A percentile compares a stretch with the other conserved stretches of the same genome.
Conservation (phyloP, 2,888 invertebrate species). For the Sthenelais limicola region DNA sequence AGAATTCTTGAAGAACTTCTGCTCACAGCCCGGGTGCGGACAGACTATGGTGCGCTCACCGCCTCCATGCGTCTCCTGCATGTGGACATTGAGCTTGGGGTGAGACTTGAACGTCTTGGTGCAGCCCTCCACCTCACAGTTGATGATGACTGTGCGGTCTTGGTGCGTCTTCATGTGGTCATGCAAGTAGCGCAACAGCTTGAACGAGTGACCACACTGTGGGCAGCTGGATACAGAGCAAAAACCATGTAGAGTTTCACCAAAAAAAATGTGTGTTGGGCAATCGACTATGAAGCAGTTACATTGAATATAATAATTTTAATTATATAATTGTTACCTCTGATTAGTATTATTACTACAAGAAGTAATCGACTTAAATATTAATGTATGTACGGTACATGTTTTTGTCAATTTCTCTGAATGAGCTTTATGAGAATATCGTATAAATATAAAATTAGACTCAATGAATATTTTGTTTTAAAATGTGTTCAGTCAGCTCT, state of each 20-base stretch:
- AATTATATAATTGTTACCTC: too few species aligned
- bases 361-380: too few species aligned
- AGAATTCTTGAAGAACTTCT: slow-evolving; percentile 68
- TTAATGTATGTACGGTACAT: too few species aligned
- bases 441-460: too few species aligned
- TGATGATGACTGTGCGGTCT: slow-evolving; percentile 56
- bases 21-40: slow-evolving; percentile 63
- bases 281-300: too few species aligned
- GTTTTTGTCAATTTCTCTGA: too few species aligned
- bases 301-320: too few species aligned
- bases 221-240: slow-evolving; percentile 56
- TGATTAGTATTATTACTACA: too few species aligned
- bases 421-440: too few species aligned
- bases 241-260: neutral
- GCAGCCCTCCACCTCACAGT: slow-evolving; percentile 66
- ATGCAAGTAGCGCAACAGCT: slow-evolving; percentile 60
- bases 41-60: slow-evolving; percentile 50
- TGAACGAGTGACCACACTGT: slow-evolving; percentile 65
- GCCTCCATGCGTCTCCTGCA: slow-evolving; percentile 62
- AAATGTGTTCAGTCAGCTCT: too few species aligned
- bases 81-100: slow-evolving; percentile 62
- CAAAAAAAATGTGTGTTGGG: too few species aligned
- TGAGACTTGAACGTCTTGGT: slow-evolving; percentile 62
- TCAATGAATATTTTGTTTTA: too few species aligned
- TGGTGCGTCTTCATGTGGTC: slow-evolving; percentile 64